A percentile compares a stretch with the other conserved stretches of the same genome.
Conservation (phyloP, 2,797 vertebrate genomes). For the Sebastiscus albofasciatus region DNA sequence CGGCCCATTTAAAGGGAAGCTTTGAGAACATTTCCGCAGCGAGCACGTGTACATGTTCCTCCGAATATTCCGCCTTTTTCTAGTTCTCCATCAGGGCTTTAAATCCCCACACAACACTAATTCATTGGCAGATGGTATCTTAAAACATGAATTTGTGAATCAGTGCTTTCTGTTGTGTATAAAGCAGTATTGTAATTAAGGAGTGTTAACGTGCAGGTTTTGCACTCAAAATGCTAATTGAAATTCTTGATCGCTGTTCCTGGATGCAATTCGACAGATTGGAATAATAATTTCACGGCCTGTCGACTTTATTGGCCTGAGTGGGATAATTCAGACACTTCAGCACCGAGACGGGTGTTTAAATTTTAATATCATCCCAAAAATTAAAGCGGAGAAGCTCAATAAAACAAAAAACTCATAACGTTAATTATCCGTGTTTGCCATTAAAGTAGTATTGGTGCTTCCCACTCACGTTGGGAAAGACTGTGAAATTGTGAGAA, state of each 20-base stretch:
- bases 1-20: background rate
- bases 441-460: background rate
- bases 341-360: background rate
- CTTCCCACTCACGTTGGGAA: background rate
- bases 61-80: background rate
- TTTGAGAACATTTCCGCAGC: background rate
- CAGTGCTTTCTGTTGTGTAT: conserved; percentile 2
- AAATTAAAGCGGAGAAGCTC: background rate
- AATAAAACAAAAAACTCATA: background rate
- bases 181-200: conserved; percentile 39
- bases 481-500: conserved; percentile 39
- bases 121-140: conserved; percentile 7
- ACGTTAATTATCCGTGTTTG: background rate
- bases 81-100: background rate
- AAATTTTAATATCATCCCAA: background rate
- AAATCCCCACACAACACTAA: background rate
- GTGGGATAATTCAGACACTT: conserved; percentile 4
- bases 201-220: conserved; percentile 35
- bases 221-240: conserved; percentile 9
- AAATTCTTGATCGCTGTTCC: background rate
- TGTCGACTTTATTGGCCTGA: background rate
- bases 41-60: background rate
- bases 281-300: conserved; percentile 1
- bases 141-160: conserved; percentile 43
- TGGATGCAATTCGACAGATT: background rate